Conservation (phyloP, 2,797 vertebrate species). For the Scleropages formosus region DNA sequence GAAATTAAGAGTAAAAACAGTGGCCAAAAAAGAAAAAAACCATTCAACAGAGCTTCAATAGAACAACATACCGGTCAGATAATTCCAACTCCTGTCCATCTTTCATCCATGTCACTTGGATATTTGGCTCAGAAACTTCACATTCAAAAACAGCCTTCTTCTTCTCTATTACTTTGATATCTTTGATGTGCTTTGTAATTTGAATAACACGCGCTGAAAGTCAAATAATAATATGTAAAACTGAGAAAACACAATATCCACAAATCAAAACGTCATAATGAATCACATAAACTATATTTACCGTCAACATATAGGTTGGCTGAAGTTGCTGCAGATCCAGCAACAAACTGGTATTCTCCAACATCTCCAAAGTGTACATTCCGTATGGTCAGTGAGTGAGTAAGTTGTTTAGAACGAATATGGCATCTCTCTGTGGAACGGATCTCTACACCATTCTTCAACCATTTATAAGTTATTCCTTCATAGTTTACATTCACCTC, state of each 20-base stretch:
- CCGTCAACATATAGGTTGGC: constrained; percentile 95
- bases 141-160: constrained; percentile 95
- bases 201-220: constrained; percentile 89
- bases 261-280: background rate
- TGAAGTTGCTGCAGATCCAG: constrained; percentile 81
- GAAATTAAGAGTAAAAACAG: no score
- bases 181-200: constrained; percentile 96
- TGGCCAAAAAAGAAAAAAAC: no score
- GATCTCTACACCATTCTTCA: constrained; percentile 96
- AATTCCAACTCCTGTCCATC: constrained; percentile 87
- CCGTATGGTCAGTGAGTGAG: constrained; percentile 86
- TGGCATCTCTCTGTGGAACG: constrained; percentile 91
- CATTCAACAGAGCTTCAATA: background rate
- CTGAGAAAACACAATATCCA: background rate
- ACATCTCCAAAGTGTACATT: constrained; percentile 96
- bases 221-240: constrained; percentile 20
- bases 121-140: constrained; percentile 92
- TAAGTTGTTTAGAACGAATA: constrained; percentile 85
- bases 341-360: constrained; percentile 89
- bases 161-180: constrained; percentile 95
- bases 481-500: constrained; percentile 97
- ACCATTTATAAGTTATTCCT: constrained; percentile 94
- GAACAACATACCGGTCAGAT: constrained; percentile 74
- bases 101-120: constrained; percentile 95
- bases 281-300: constrained; percentile 52